These are phyloP conservation scores for Eretmocerus hayati DNA, from an alignment of 2,888 invertebrate genomes.

Conservation along the genomic window DNA sequence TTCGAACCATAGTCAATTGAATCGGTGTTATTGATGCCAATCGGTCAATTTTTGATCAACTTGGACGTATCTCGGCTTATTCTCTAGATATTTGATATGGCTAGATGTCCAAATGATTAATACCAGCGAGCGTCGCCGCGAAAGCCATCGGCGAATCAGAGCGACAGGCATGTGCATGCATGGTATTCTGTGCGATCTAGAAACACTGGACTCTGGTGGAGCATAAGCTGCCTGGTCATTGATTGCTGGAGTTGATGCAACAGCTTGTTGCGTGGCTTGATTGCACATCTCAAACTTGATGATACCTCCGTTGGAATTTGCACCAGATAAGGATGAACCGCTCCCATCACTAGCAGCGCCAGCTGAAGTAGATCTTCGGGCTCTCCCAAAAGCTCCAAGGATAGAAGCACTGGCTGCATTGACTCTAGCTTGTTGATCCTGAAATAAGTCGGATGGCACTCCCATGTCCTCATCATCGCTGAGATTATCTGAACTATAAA, in stretches of 20 bases:
- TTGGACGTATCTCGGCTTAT: no score
- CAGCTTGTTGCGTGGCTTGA: slow-evolving; percentile 68
- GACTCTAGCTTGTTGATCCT: slow-evolving; percentile 29
- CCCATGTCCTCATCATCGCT: slow-evolving; percentile 55
- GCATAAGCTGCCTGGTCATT: slow-evolving; percentile 26
- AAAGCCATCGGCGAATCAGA: no score
- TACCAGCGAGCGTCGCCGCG: no score
- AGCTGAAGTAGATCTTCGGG: slow-evolving; percentile 32
- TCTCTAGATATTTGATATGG: no score
- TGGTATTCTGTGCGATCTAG: no score
- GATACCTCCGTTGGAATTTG: slow-evolving; percentile 40
- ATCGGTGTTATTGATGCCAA: no score
- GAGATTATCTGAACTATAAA: slow-evolving; percentile 51
- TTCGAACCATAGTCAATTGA: no score
- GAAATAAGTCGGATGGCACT: slow-evolving; percentile 47
- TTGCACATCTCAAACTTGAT: slow-evolving; percentile 76
- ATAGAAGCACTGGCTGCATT: slow-evolving; percentile 59
- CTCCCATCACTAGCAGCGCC: background rate
- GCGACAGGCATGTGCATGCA: no score
- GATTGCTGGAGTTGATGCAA: slow-evolving; percentile 42
- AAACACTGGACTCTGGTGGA: no score
- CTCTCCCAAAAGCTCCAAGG: slow-evolving; percentile 64
- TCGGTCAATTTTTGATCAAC: no score
- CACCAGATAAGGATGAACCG: slow-evolving; percentile 24
- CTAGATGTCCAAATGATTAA: no score